A percentile compares a stretch with the other conserved stretches of the same genome.
Conservation (phyloP, 2,888 invertebrate genomes). For the Steinernema hermaphroditum region DNA sequence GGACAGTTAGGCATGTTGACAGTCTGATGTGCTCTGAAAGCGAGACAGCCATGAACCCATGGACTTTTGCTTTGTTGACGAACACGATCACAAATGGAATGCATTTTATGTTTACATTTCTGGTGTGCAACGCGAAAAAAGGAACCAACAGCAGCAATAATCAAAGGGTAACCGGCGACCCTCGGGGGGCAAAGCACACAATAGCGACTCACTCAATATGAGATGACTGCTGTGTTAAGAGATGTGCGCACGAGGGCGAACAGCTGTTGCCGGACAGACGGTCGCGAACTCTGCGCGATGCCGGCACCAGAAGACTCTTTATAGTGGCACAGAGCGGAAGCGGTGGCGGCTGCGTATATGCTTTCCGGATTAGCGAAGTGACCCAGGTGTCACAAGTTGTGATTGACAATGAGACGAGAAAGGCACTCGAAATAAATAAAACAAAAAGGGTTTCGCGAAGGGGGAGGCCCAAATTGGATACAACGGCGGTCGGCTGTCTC, state of each 20-base stretch:
- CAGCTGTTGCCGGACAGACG: constrained; percentile 18
- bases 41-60: no score
- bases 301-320: not conserved
- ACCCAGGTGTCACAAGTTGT: not conserved
- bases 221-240: not conserved
- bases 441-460: not conserved
- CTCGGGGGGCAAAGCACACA: not conserved
- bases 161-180: not conserved
- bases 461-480: not conserved
- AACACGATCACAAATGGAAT: no score
- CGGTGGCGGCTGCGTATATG: constrained; percentile 20
- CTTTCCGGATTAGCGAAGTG: constrained; percentile 18
- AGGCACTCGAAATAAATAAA: constrained; percentile 6
- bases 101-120: not conserved
- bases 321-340: not conserved
- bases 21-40: no score
- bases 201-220: not conserved
- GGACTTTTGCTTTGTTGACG: no score
- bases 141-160: not conserved
- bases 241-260: constrained; percentile 3
- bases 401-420: constrained; percentile 12
- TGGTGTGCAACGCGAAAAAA: not conserved
- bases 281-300: constrained; percentile 19
- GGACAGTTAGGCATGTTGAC: constrained; percentile 62
- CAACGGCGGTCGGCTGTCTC: not conserved